phyloP scores from a whole-genome alignment of 2,113 vertebrate genomes.

The Serilophus lunatus region DNA sequence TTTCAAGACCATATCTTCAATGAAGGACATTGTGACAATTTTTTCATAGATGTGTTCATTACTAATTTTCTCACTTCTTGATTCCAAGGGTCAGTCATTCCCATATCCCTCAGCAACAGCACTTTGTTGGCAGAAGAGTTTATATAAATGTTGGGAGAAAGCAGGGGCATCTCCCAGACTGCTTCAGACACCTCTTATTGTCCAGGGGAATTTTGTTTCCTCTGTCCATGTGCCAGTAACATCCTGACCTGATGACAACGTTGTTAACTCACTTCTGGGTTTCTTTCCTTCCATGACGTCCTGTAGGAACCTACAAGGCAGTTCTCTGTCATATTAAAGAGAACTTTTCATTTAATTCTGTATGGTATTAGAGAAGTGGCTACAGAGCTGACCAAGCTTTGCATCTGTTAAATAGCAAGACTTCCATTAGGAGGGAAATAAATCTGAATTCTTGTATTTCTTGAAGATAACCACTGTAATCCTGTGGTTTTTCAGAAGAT shows the following conservation, averaged over 20 bases:
- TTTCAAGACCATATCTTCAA: background rate
- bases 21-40: background rate
- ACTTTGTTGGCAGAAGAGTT: background rate
- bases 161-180: background rate
- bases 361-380: background rate
- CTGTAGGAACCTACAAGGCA: background rate
- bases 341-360: background rate
- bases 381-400: background rate
- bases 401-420: background rate
- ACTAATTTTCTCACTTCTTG: background rate
- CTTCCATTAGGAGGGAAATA: background rate
- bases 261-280: background rate
- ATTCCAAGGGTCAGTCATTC: background rate
- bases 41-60: background rate
- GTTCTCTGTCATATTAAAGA: background rate
- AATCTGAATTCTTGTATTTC: background rate
- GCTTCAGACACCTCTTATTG: background rate
- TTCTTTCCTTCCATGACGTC: background rate
- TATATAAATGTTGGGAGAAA: background rate
- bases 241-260: background rate
- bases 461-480: background rate
- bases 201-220: background rate
- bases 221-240: accelerated
- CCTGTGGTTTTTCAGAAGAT: background rate
- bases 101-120: background rate